Evolutionary conservation across 1,140 invertebrate species (phyloP).

Genomic region (Drosophila azteca): DNA sequence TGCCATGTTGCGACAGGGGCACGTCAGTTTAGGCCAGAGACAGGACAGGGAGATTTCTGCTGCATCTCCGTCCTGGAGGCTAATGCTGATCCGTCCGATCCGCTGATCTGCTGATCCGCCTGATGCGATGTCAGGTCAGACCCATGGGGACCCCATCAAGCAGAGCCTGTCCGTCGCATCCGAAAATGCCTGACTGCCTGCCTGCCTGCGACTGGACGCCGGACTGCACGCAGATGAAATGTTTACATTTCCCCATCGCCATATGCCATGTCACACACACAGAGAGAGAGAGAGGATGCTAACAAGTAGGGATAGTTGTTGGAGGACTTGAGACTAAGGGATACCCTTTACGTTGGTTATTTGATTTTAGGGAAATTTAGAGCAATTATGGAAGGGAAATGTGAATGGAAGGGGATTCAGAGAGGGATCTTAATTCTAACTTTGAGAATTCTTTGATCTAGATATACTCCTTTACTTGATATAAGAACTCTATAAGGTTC

Average conservation of each 20-base stretch:
- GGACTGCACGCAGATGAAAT: slow-evolving; percentile 13
- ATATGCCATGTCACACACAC: slow-evolving; percentile 26
- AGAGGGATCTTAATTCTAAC: too few species aligned
- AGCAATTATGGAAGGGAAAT: too few species aligned
- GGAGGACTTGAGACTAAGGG: too few species aligned
- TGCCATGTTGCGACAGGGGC: slow-evolving; percentile 55
- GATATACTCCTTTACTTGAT: too few species aligned
- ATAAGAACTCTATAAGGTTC: too few species aligned
- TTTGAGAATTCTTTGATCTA: too few species aligned
- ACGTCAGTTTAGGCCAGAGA: slow-evolving; percentile 48
- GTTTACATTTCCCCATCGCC: slow-evolving; percentile 49
- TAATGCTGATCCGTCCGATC: slow-evolving; percentile 17
- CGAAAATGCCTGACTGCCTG: neutral
- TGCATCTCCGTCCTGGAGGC: too few species aligned
- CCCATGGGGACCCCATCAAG: slow-evolving; percentile 25
- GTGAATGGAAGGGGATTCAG: too few species aligned
- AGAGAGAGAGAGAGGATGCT: neutral
- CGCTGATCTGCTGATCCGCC: too few species aligned
- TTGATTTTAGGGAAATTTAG: too few species aligned
- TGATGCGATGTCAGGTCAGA: slow-evolving; percentile 45
- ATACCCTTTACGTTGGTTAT: too few species aligned
- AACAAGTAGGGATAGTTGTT: neutral
- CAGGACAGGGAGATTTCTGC: neutral
- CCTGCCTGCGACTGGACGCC: slow-evolving; percentile 1
- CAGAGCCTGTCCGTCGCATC: slow-evolving; percentile 32